Evolutionary conservation across 2,888 invertebrate species (phyloP), one percentile per base, ranked within the genome.

Genomic region (Proisotoma minuta): DNA sequence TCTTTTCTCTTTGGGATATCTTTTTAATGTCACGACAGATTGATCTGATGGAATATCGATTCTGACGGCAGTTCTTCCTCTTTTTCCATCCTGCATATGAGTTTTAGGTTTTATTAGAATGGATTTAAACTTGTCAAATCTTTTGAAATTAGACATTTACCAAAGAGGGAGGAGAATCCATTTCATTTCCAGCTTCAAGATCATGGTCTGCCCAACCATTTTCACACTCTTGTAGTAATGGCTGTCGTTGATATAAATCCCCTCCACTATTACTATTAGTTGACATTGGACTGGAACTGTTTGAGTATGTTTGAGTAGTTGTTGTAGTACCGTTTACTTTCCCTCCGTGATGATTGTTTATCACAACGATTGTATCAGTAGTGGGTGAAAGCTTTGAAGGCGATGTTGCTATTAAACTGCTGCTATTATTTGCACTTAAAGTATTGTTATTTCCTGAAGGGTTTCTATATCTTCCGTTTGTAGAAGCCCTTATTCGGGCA

Each of bases 1-100:
- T 84, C 87, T 87, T 78, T 88, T 86, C 79, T 91, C 90, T 77
- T 88, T 89, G 39, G 90, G 90, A 78, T 56, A 56, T 56, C 51
- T 26, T 23, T 56, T 56, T 4, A 27, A 15, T 3, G 56, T 40
- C 26, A 56, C 56, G 3, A 56, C 43, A n/a, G 56, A 47, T 26
- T 56, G 56, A 20, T 56, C 56, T 2, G 56, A 56, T 2, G 56
- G 43, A 24, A 56, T 56, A 18, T 56, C 47, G 27, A 56, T 56
- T 22, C 56, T 10, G 10, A 47, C 47, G 3, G 56, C 60, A 15
- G 62, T 39, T 28, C 60, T 60, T 52, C 65, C 64, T 24, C 69
- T 49, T 48, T 69, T 65, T 18, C 62, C 58, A 29, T 63, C 63
- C 66, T 69, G 48, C 49, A 62, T 43, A 23, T 18, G n/a, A 43